Base-by-base conservation (phyloP, 2,113 vertebrate species). In the Maccullochella peelii region DNA sequence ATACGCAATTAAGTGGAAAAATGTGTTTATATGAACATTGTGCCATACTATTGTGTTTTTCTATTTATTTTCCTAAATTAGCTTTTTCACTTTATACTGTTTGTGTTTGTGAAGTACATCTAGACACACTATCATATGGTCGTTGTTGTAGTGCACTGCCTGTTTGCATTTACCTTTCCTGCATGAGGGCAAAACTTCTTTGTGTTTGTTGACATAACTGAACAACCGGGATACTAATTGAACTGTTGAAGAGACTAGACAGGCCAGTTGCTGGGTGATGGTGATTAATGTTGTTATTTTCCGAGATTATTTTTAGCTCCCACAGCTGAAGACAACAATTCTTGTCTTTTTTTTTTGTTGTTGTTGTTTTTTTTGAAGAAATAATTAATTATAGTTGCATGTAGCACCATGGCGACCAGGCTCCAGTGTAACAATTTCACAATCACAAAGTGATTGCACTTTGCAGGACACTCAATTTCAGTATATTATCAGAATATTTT, bases 151-250 rank as follows among this genome's bases (percentile, higher is more conserved):
- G 54, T 20, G 14, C 23, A 40, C 14, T 50, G 12, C 23, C 8
- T 42, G 40, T 23, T 67, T 80, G 23, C 3, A 4, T 66, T 18
- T 38, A 8, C 14, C 6, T 74, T 42, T 52, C 55, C 54, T 75
- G 14, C 20, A 52, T 10, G 36, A 76, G n/a, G 42, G 6, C 21
- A 61, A 38, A 71, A 49, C 18, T 58, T 33, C 21, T 65, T 72
- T 11, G 20, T 62, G 61, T 66, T 73, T 80, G 57, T 65, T 85
- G 38, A 77, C 74, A 72, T 47, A 84, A 79, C 67, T 9, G 68
- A 20, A 20, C 11, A 50, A 30, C 16, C 8, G 4, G 3, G 42
- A 33, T 20, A 77, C 18, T 16, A n/a, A 71, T 27, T 47, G n/a
- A 30, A 58, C 2, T 73, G 62, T 55, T 82, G 14, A 58, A 50